Evolutionary conservation across 2,888 invertebrate genomes (phyloP).

Genomic region (Himalopsyche kuldschensis): DNA sequence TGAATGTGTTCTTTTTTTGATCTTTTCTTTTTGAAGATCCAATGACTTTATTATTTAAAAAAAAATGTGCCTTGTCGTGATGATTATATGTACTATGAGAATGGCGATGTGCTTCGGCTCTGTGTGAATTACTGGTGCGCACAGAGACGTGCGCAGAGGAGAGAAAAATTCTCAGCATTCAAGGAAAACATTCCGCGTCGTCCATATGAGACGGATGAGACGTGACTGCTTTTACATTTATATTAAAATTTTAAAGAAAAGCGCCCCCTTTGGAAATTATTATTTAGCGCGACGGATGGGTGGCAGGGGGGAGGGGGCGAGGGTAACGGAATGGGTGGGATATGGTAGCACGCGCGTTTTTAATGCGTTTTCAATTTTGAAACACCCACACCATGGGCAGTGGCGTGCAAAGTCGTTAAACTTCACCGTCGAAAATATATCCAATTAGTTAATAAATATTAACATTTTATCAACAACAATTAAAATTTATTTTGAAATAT

Average conservation of each 20-base stretch:
- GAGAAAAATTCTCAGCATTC: slow-evolving; percentile 33
- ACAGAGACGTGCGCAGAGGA: not conserved
- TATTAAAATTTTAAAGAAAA: slow-evolving; percentile 40
- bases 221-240: slow-evolving; percentile 40
- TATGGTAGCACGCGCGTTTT: slow-evolving; percentile 4
- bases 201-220: slow-evolving; percentile 36
- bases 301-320: not conserved
- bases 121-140: not conserved
- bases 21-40: no score
- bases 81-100: no score
- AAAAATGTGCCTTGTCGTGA: no score
- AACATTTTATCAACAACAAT: no score
- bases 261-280: slow-evolving; percentile 28
- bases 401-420: not conserved
- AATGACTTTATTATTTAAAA: no score
- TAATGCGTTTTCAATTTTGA: slow-evolving; percentile 23
- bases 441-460: no score
- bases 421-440: not conserved
- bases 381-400: not conserved
- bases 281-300: slow-evolving; percentile 9
- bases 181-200: slow-evolving; percentile 33
- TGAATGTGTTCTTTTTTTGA: no score
- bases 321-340: not conserved
- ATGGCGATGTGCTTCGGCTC: not conserved
- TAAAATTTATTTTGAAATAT: no score